Conservation (phyloP, 2,888 invertebrate species). For the Amblyjoppa fuscipennis region DNA sequence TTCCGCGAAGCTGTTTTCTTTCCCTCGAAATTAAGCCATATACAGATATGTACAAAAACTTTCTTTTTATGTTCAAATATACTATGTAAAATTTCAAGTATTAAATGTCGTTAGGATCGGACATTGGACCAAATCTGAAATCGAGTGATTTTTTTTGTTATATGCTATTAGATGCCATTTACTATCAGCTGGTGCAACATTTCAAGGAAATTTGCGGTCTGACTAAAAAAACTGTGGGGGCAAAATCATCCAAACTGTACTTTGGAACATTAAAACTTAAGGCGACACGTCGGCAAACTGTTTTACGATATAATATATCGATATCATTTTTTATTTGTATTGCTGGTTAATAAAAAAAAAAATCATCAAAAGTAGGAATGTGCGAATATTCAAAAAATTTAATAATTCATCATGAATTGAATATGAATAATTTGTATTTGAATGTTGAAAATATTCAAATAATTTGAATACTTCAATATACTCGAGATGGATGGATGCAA, state of each 20-base stretch:
- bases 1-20: not conserved
- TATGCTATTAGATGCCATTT: not conserved
- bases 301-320: not conserved
- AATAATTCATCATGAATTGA: too few species aligned
- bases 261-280: not conserved
- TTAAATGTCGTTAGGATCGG: not conserved
- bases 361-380: too few species aligned
- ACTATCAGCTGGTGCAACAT: not conserved
- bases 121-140: not conserved
- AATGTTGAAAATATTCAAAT: too few species aligned
- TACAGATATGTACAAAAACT: not conserved
- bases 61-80: not conserved
- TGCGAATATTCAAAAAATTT: too few species aligned
- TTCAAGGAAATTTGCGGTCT: not conserved
- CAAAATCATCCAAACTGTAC: not conserved
- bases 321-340: not conserved
- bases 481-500: too few species aligned
- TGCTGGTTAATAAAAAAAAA: too few species aligned
- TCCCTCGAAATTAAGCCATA: not conserved
- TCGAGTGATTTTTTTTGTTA: not conserved
- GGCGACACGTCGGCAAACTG: not conserved
- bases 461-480: too few species aligned
- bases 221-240: not conserved
- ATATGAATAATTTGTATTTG: too few species aligned
- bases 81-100: constrained; percentile 2